Conservation (phyloP, 2,888 invertebrate species). For the Gnatocerus cornutus region DNA sequence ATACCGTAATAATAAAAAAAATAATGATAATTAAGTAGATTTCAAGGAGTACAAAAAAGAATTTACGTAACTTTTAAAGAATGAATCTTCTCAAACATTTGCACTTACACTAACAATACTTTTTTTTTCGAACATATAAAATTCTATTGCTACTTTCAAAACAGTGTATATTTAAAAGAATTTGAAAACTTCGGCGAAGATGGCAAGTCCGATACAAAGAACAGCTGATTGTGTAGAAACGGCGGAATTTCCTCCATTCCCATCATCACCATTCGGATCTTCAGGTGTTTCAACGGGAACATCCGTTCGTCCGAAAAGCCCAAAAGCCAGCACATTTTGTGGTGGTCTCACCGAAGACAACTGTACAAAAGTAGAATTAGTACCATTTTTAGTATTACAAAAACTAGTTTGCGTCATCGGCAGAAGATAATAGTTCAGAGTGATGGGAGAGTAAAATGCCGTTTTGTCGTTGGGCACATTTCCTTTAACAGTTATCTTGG, state of each 20-base stretch:
- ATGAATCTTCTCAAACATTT: no score
- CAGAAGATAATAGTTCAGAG: constrained; percentile 53
- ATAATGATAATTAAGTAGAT: no score
- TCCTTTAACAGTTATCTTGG: constrained; percentile 53
- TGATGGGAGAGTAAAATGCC: constrained; percentile 54
- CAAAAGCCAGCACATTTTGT: constrained; percentile 26
- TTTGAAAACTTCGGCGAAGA: no score
- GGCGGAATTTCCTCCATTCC: constrained; percentile 1
- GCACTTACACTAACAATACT: no score
- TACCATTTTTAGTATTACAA: constrained; percentile 14
- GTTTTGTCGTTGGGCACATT: constrained; percentile 22
- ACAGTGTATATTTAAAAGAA: no score
- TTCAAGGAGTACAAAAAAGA: no score
- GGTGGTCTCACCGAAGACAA: neutral
- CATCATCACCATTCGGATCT: neutral
- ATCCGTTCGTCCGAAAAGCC: constrained; percentile 12
- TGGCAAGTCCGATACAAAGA: no score
- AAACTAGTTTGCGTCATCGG: constrained; percentile 32
- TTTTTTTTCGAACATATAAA: no score
- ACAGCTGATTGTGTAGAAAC: neutral
- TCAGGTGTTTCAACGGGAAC: neutral
- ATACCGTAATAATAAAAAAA: no score
- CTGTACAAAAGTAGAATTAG: constrained; percentile 17
- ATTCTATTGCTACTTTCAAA: no score
- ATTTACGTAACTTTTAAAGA: no score